Evolutionary conservation across 2,113 vertebrate species (phyloP).

Genomic region (Tautogolabrus adspersus): DNA sequence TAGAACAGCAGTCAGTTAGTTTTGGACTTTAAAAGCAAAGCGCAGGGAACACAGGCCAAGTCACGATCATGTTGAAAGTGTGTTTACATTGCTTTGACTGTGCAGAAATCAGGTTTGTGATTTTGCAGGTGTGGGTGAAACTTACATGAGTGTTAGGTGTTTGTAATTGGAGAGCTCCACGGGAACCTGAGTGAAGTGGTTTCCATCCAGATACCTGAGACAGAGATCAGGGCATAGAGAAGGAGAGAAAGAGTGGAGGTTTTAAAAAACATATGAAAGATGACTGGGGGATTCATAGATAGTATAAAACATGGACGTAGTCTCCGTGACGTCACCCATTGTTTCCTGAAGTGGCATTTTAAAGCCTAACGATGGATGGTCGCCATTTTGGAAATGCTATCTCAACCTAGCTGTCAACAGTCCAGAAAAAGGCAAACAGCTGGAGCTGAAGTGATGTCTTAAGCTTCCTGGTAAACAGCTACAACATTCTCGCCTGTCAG

Average conservation of each 20-base stretch:
- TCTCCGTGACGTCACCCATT: too few relatives aligned
- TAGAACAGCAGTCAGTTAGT: slow-evolving; percentile 50
- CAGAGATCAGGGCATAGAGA: slow-evolving; percentile 8
- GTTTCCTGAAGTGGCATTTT: too few relatives aligned
- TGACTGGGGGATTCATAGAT: too few relatives aligned
- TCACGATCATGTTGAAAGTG: slow-evolving; percentile 10
- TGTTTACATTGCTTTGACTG: not conserved
- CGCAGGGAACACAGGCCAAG: slow-evolving; percentile 22
- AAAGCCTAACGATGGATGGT: too few relatives aligned
- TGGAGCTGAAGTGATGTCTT: too few relatives aligned
- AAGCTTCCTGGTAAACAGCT: too few relatives aligned
- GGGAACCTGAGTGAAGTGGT: slow-evolving; percentile 96
- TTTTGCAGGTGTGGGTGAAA: slow-evolving; percentile 56
- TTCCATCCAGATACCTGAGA: slow-evolving; percentile 96
- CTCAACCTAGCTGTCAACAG: too few relatives aligned
- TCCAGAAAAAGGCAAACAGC: too few relatives aligned
- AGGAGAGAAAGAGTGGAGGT: not conserved
- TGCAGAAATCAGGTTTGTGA: not conserved
- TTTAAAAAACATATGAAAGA: not conserved
- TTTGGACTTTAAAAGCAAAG: slow-evolving; percentile 17
- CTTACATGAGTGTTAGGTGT: slow-evolving; percentile 98
- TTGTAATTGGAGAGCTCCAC: slow-evolving; percentile 97
- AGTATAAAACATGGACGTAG: too few relatives aligned
- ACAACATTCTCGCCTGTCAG: too few relatives aligned
- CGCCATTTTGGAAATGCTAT: too few relatives aligned